Evolutionary conservation across 2,797 vertebrate species (phyloP), one percentile per base, ranked within the genome.

Genomic region (Garrulus glandarius): DNA sequence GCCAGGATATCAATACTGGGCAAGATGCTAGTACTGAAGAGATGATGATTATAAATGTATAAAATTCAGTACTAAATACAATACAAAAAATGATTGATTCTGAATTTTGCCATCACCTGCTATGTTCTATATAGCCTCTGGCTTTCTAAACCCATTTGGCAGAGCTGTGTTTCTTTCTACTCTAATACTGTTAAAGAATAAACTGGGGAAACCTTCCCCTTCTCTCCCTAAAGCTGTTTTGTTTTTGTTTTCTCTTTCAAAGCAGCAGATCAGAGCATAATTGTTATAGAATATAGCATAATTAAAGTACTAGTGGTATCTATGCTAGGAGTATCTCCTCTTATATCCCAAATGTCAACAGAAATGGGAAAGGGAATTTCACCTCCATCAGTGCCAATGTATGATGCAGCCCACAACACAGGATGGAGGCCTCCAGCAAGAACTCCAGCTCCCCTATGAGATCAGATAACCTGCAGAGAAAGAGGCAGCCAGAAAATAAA

Each of bases 41-140:
- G 18, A 50, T 20, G 15, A 81, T 86, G 10, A 92, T 81, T 79
- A 87, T 72, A 91, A 87, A 74, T 84, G 50, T 65, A 84, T 67
- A 36, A 91, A 89, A 82, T 77, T 75, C n/a, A 82, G 14, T 72
- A 55, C 13, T 57, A 69, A 82, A 90, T 83, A 50, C 13, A 85
- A n/a, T n/a, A 64, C 3, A 15, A 70, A 67, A 87, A 87, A 44
- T n/a, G 1, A 81, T 79, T 92, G 89, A 87, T 87, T 59, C 26
- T n/a, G 69, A 65, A 67, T 94, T 92, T 94, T 92, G 4, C 34
- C 79, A 8, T 84, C 39, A 69, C 59, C 18, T 89, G 13, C 47
- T 87, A 55, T 11, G 22, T 1, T 86, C 27, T 76, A 3, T 39
- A 47, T 49, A 82, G 84, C 68, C 64, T 91, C 47, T 91, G 70